phyloP scores from a whole-genome alignment of 2,113 vertebrate genomes.

The Gadus chalcogrammus region DNA sequence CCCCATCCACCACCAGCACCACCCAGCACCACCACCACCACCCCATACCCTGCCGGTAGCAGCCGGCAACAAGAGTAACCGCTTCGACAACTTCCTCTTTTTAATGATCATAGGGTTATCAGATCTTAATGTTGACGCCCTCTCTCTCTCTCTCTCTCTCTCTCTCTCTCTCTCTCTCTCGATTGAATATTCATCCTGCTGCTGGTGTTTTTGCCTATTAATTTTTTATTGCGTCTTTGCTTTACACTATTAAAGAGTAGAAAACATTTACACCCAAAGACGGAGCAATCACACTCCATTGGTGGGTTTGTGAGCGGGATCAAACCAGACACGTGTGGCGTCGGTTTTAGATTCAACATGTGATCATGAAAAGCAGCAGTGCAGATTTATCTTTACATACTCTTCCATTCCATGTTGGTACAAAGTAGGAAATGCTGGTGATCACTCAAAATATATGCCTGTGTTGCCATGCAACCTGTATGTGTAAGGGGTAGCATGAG shows the following conservation, averaged over 20 bases:
- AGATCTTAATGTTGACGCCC: constrained; percentile 77
- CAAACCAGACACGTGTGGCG: constrained; percentile 59
- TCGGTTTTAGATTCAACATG: constrained; percentile 50
- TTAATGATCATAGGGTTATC: constrained; percentile 78
- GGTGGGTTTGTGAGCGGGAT: constrained; percentile 61
- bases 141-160: too few relatives aligned
- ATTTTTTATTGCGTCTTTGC: constrained; percentile 76
- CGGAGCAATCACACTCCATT: constrained; percentile 60
- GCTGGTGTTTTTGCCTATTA: constrained; percentile 75
- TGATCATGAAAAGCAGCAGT: constrained; percentile 41
- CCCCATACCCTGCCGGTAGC: constrained; percentile 49
- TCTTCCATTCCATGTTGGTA: too few relatives aligned
- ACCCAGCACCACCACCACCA: too few relatives aligned
- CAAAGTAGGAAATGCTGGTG: constrained; percentile 26
- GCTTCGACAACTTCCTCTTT: constrained; percentile 73
- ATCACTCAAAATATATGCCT: constrained; percentile 5
- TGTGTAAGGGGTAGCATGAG: too few relatives aligned
- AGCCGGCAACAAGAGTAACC: constrained; percentile 71
- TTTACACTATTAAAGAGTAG: constrained; percentile 70
- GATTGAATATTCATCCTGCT: constrained; percentile 76
- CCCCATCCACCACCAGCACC: constrained; percentile 38
- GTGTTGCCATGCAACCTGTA: too few relatives aligned
- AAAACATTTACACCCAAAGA: constrained; percentile 66
- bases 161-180: constrained; percentile 47
- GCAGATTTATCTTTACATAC: constrained; percentile 48